Evolutionary conservation across 2,113 vertebrate genomes (phyloP), one percentile per base, ranked within the genome.

Genomic region (Hylia prasina): DNA sequence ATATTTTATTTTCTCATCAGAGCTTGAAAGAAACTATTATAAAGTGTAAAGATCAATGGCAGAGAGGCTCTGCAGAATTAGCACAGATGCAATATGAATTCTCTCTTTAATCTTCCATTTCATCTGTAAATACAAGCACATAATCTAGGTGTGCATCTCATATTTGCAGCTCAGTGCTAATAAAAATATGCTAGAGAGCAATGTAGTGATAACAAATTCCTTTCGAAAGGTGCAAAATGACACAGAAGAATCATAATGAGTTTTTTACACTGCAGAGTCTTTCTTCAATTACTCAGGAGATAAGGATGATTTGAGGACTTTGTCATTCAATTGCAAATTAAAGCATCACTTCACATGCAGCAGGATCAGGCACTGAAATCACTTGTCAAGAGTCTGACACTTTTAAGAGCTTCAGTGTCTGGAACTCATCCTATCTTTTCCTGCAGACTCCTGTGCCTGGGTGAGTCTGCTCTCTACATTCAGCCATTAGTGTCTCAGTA

Each of bases 241-340:
- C 82, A 93, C 65, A 88, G 80, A 97, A 83, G 69, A 88, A 68
- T 89, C 53, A 87, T 93, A 93, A 96, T 87, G 85, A 92, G 48
- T 81, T 95, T 95, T 82, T 83, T 87, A 89, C 42, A 73, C 50
- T 94, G 61, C 76, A 57, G 60, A 93, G 69, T 44, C 57, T 94
- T 89, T 81, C 90, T 93, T 90, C 88, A 93, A 4, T 94, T 94
- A 93, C 85, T 89, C 65, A 42, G 68, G 90, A 89, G 86, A 94
- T 89, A 97, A 95, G 76, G 69, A 95, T 87, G 93, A 89, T 82
- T 96, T 84, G 65, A 96, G 80, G 57, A 96, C 68, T 96, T 92
- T 91, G 87, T 90, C 93, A 93, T 96, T 97, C 96, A 93, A 45
- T 71, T 96, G 85, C 88, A 97, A 97, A 97, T 97, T 93, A 97